These are phyloP conservation scores for Phrynocephalus forsythii DNA, from an alignment of 2,797 vertebrate genomes.

Conservation along the genomic window DNA sequence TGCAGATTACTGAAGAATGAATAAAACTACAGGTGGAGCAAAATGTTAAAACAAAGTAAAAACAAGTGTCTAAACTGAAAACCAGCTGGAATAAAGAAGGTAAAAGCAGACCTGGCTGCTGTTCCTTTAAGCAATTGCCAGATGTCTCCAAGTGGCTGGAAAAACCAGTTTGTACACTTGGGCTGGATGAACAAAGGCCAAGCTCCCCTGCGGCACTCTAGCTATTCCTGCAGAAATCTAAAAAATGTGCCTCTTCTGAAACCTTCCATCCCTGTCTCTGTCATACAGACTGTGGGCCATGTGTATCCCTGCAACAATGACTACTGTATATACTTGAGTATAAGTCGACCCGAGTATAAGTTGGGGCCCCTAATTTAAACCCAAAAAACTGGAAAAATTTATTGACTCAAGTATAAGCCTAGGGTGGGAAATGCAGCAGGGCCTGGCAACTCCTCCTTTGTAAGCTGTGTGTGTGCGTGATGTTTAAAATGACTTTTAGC, in stretches of 20 bases:
- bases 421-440: too few species aligned
- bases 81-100: slow-evolving; percentile 27
- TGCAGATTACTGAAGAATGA: background rate
- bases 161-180: slow-evolving; percentile 72
- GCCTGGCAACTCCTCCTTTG: too few species aligned
- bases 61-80: slow-evolving; percentile 4
- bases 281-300: background rate
- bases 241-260: slow-evolving; percentile 71
- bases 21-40: slow-evolving; percentile 16
- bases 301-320: background rate
- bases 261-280: slow-evolving; percentile 20
- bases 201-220: slow-evolving; percentile 67
- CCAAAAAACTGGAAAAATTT: too few species aligned
- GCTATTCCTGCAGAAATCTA: slow-evolving; percentile 74
- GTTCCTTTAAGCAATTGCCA: slow-evolving; percentile 75
- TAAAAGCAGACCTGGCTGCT: slow-evolving; percentile 50
- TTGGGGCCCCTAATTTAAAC: too few species aligned
- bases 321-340: background rate
- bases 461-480: too few species aligned
- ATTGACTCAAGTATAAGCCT: too few species aligned
- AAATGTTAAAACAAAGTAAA: slow-evolving; percentile 23
- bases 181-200: slow-evolving; percentile 56
- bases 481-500: too few species aligned
- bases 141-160: slow-evolving; percentile 74
- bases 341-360: too few species aligned